Conservation (phyloP, 2,888 invertebrate genomes). For the Ichneumon xanthorius region DNA sequence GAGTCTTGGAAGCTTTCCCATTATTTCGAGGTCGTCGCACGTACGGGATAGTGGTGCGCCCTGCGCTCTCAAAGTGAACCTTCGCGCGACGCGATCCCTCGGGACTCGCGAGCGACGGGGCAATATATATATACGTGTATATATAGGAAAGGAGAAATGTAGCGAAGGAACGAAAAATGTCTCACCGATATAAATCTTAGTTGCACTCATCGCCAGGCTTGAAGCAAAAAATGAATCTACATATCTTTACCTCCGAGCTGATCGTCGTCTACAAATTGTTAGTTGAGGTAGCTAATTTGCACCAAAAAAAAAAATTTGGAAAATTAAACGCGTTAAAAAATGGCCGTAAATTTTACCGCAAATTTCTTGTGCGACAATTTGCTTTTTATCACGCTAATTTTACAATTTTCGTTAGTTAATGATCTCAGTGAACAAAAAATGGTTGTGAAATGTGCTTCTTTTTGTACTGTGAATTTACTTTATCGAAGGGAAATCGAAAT, state of each 20-base stretch:
- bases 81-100: constrained; percentile 32
- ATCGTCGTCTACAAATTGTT: background rate
- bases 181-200: constrained; percentile 4
- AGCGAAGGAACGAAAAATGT: background rate
- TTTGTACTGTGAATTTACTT: background rate
- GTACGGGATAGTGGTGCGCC: constrained; percentile 1
- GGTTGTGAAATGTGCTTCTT: background rate
- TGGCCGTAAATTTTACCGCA: too few species aligned
- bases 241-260: background rate
- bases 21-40: constrained; percentile 37
- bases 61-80: background rate
- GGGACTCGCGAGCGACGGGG: constrained; percentile 7
- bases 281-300: background rate
- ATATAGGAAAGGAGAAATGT: constrained; percentile 4
- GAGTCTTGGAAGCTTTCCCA: constrained; percentile 42
- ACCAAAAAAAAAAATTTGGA: background rate
- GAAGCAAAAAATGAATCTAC: background rate
- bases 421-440: background rate
- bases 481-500: background rate
- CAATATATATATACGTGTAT: background rate
- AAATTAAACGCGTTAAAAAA: background rate
- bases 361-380: too few species aligned
- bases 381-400: too few species aligned
- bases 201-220: background rate
- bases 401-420: too few species aligned